Evolutionary conservation across 2,113 vertebrate species (phyloP).

Genomic region (Sakesphorus luctuosus): DNA sequence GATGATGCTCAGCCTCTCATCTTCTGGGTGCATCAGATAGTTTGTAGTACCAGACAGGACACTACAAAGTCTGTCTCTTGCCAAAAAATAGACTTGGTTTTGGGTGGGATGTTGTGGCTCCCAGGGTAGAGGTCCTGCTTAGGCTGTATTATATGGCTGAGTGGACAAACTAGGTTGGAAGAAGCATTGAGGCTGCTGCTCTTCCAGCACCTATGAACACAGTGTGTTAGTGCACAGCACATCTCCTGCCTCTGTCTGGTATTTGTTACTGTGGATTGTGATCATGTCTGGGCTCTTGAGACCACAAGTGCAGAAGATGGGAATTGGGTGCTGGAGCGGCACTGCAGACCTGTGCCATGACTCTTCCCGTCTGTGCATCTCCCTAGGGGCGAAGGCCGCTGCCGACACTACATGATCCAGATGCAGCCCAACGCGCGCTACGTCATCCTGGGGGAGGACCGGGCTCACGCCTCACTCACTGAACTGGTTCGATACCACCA

Average conservation of each 20-base stretch:
- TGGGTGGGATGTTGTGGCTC: not conserved
- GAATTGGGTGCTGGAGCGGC: not conserved
- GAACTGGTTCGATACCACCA: constrained; percentile 73
- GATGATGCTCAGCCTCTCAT: not conserved
- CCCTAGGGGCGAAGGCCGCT: constrained; percentile 61
- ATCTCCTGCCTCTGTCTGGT: not conserved
- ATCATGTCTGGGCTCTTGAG: not conserved
- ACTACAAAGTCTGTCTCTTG: not conserved
- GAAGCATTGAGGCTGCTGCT: not conserved
- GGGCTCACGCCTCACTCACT: constrained; percentile 68
- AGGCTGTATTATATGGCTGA: not conserved
- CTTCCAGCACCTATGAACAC: not conserved
- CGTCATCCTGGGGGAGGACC: constrained; percentile 78
- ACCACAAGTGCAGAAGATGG: not conserved
- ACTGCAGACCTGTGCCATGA: rapidly evolving
- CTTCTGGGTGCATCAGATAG: not conserved
- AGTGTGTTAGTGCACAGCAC: rapidly evolving
- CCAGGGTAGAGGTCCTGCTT: not conserved
- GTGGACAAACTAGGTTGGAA: not conserved
- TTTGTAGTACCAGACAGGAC: not conserved
- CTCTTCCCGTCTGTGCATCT: not conserved
- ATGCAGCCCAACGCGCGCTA: constrained; percentile 76
- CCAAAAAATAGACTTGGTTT: not conserved
- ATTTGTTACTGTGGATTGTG: not conserved
- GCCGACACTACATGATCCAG: constrained; percentile 80